Evolutionary conservation across 2,113 vertebrate species (phyloP), one percentile per base, ranked within the genome.

Genomic region (Zonotrichia leucophrys): DNA sequence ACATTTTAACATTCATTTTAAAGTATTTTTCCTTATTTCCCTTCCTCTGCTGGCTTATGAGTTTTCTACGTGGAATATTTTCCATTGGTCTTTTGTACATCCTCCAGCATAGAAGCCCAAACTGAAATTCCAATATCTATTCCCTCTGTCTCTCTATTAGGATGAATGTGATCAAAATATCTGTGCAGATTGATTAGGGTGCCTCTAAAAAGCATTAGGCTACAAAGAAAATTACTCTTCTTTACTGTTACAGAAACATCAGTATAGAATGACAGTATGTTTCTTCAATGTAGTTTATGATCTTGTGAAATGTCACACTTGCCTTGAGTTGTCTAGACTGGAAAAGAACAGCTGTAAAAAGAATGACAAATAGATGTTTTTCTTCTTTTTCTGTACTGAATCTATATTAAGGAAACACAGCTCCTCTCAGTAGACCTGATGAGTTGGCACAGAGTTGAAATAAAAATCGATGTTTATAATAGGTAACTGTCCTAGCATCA

Each of bases 391-490:
- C 87, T 93, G 46, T 86, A 49, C 39, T 82, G 63, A 92, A 62
- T 96, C 91, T 91, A 24, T 94, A 86, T 88, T 86, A 89, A 89
- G 75, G 77, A 53, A 49, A 79, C 83, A 59, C 30, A 67, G 50
- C 28, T 85, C 5, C 53, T 89, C 52, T 74, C 78, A 63, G 81
- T 4, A 78, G n/a, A 81, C n/a, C 70, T 92, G 84, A 90, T 91
- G 74, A 85, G 82, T 68, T 91, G 89, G 63, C 78, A 66, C 28
- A 30, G 58, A 91, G 86, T 15, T 89, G 90, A 90, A 94, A 95
- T 81, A 5, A 90, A 95, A 97, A 96, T 96, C 90, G 16, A 92
- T 97, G 58, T 87, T 93, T 91, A 49, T 90, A 94, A 93, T 95
- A 85, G 81, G 63, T 78, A 88, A 55, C 91, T 86, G 82, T 94